Conservation (phyloP, 1,140 invertebrate species). For the Schlechtendalia chinensis region DNA sequence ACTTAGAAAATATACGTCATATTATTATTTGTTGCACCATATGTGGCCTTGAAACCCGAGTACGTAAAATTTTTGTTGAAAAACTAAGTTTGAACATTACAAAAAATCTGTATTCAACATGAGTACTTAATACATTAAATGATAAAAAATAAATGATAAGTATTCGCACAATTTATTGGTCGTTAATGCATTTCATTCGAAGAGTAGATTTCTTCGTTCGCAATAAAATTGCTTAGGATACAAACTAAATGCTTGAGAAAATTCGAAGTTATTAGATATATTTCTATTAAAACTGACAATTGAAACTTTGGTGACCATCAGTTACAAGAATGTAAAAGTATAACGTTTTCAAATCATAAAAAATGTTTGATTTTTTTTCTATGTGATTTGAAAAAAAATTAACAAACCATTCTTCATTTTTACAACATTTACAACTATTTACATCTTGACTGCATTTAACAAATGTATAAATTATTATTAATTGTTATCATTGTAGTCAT, state of each 20-base stretch:
- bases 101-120: not conserved
- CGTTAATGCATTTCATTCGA: not conserved
- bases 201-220: not conserved
- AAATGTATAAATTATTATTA: not conserved
- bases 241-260: not conserved
- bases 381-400: too few relatives aligned
- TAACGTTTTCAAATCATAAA: not conserved
- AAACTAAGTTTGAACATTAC: not conserved
- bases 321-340: not conserved
- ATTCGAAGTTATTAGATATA: not conserved
- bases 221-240: not conserved
- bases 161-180: not conserved
- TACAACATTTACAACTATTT: too few relatives aligned
- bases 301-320: not conserved
- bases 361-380: not conserved
- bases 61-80: not conserved
- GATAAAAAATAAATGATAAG: not conserved
- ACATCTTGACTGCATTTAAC: not conserved
- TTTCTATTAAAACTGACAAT: not conserved
- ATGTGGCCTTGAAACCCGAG: not conserved
- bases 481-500: not conserved
- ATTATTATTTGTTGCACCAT: not conserved
- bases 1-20: not conserved
- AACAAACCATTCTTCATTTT: too few relatives aligned
- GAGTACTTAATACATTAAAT: not conserved